Percentiles rank a stretch among this genome's conserved stretches.
These are phyloP conservation scores for Myrmophylax atrothorax DNA, from an alignment of 2,113 vertebrate species.

Conservation along the genomic window DNA sequence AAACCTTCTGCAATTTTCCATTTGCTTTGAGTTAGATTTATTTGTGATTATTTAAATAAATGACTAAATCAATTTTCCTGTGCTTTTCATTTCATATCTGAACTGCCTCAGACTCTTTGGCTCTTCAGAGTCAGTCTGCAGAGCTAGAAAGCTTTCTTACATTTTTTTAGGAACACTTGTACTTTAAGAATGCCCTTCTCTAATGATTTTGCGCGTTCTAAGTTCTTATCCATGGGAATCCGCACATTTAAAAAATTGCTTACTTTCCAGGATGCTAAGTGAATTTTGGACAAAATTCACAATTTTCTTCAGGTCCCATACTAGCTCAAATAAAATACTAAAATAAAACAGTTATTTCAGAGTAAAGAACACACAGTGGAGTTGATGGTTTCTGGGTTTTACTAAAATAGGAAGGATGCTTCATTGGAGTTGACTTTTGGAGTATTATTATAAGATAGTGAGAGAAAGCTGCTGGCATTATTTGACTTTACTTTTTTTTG, in stretches of 20 bases:
- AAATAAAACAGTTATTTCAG: neutral
- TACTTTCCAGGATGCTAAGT: neutral
- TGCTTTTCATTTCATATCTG: neutral
- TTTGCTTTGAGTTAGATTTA: neutral
- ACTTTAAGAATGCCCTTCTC: neutral
- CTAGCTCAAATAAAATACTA: neutral
- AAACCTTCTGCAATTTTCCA: neutral
- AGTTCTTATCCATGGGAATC: neutral
- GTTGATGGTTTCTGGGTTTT: neutral
- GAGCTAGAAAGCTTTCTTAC: neutral
- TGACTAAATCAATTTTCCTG: neutral
- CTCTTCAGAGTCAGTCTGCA: neutral
- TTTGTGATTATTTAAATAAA: neutral
- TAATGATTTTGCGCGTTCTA: neutral
- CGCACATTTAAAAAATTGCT: neutral
- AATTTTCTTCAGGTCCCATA: neutral
- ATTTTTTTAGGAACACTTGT: neutral
- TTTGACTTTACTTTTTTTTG: neutral
- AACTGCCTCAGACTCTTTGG: neutral
- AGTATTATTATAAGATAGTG: neutral
- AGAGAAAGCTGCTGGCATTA: neutral
- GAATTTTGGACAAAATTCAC: neutral
- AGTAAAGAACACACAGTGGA: neutral
- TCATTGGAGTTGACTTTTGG: neutral
- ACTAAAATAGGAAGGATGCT: neutral